A percentile compares a stretch with the other conserved stretches of the same genome.
Evolutionary conservation across 2,888 invertebrate genomes (phyloP).

Genomic region (Arctia plantaginis): DNA sequence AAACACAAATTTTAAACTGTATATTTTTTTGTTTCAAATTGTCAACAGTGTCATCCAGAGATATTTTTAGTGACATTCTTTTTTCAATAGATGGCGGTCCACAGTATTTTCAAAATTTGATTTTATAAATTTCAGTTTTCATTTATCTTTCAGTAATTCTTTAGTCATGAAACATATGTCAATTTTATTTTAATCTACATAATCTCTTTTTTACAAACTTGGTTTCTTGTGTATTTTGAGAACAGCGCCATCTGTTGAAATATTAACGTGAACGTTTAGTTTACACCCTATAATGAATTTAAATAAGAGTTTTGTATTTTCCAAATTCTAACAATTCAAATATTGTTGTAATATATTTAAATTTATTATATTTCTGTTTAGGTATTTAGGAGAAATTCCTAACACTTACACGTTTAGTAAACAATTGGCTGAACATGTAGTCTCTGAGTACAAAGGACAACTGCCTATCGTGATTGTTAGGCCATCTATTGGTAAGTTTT

Average conservation of each 20-base stretch:
- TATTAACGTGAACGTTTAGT: not conserved
- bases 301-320: not conserved
- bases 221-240: too few relatives aligned
- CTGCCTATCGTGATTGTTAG: constrained; percentile 93
- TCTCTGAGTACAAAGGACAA: constrained; percentile 88
- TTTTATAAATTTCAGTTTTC: too few relatives aligned
- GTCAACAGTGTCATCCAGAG: not conserved
- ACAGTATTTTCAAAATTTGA: too few relatives aligned
- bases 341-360: not conserved
- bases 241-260: not conserved
- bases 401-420: constrained; percentile 98
- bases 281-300: not conserved
- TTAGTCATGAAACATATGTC: not conserved
- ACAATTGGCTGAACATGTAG: constrained; percentile 93
- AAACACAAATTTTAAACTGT: not conserved
- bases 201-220: too few relatives aligned
- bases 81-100: not conserved
- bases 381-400: constrained; percentile 89
- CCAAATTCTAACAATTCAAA: not conserved
- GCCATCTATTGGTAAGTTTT: constrained; percentile 93
- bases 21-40: not conserved
- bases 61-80: not conserved
- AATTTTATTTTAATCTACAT: not conserved
- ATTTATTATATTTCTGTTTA: constrained; percentile 50
- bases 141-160: too few relatives aligned